Evolutionary conservation across 2,113 vertebrate species (phyloP).

Genomic region (Trinectes maculatus): DNA sequence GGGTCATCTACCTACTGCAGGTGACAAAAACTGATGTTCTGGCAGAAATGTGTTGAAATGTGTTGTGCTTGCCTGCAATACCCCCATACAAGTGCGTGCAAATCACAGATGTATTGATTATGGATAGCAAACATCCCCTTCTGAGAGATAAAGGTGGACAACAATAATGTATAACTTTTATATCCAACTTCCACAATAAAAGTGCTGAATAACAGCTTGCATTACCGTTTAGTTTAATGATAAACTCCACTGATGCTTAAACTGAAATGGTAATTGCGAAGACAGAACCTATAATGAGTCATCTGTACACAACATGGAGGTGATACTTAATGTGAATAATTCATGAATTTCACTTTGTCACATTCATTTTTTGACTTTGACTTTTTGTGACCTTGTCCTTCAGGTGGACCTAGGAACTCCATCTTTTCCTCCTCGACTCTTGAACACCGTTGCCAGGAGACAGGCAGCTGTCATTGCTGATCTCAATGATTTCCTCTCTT

Average conservation of each 20-base stretch:
- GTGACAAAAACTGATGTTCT: constrained; percentile 69
- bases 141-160: neutral
- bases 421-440: constrained; percentile 82
- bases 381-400: constrained; percentile 8
- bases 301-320: neutral
- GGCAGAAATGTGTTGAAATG: too few relatives aligned
- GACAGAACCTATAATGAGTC: too few relatives aligned
- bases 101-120: neutral
- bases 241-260: too few relatives aligned
- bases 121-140: neutral
- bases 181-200: too few relatives aligned
- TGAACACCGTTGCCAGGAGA: constrained; percentile 81
- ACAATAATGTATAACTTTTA: too few relatives aligned
- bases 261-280: too few relatives aligned
- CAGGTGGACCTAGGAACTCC: constrained; percentile 93
- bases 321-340: neutral
- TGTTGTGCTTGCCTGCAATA: neutral
- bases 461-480: constrained; percentile 89
- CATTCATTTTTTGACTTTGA: neutral
- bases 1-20: constrained; percentile 91
- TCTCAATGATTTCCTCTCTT: constrained; percentile 84
- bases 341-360: neutral
- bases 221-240: neutral
- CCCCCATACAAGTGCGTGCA: neutral
- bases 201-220: too few relatives aligned